Percentiles rank a stretch among this genome's conserved stretches.
Evolutionary conservation across 2,888 invertebrate species (phyloP).

Genomic region (Ceriagrion tenellum): DNA sequence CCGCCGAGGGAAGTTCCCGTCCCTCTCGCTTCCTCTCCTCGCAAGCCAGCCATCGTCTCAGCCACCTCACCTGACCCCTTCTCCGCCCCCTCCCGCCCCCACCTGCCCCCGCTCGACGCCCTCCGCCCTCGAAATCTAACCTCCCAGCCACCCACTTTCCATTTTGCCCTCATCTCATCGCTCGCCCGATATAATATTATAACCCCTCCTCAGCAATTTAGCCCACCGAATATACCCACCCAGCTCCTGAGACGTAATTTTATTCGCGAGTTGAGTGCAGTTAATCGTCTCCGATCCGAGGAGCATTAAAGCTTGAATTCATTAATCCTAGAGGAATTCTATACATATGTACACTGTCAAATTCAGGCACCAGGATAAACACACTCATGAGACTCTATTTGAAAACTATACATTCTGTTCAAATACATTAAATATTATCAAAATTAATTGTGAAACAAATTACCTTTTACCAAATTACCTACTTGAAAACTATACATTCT

Average conservation of each 20-base stretch:
- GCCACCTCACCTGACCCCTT: too few relatives aligned
- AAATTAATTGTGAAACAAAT: too few relatives aligned
- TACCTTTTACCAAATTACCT: too few relatives aligned
- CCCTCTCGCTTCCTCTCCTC: neutral
- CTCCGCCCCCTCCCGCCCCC: too few relatives aligned
- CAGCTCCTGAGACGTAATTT: neutral
- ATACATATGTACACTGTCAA: too few relatives aligned
- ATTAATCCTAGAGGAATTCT: neutral
- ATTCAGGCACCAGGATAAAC: too few relatives aligned
- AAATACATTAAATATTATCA: too few relatives aligned
- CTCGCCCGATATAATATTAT: neutral
- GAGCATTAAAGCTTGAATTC: neutral
- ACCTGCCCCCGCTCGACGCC: neutral
- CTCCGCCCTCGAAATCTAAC: neutral
- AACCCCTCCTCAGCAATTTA: neutral
- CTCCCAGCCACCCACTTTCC: conserved; percentile 5
- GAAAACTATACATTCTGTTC: too few relatives aligned
- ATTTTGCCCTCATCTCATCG: neutral
- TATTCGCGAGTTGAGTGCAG: neutral
- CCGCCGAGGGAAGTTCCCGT: neutral
- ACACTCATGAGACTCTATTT: too few relatives aligned
- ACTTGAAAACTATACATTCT: too few relatives aligned
- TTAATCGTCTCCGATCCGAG: conserved; percentile 8
- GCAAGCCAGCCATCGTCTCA: neutral
- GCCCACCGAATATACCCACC: neutral